Percentiles rank a stretch among this genome's conserved stretches.
These are phyloP conservation scores for Mionectes macconnelli DNA, from an alignment of 2,113 vertebrate species.

Conservation along the genomic window DNA sequence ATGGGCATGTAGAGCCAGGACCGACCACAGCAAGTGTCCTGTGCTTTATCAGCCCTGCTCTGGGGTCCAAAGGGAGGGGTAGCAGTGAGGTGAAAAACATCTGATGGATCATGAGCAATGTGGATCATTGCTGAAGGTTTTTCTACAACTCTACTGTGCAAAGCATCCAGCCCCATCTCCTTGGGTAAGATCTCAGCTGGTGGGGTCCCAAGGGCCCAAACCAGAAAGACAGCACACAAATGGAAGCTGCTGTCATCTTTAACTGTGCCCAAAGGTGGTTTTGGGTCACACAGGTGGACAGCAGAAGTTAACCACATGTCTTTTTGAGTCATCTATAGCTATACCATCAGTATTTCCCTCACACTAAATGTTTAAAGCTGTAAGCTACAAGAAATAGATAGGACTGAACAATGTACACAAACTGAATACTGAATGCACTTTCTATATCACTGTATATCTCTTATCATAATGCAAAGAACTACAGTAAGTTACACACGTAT, in stretches of 20 bases:
- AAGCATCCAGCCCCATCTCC: accelerated
- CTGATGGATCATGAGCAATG: neutral
- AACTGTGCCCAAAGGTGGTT: neutral
- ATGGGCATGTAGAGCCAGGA: neutral
- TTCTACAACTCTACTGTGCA: neutral
- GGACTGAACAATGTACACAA: neutral
- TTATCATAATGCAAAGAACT: neutral
- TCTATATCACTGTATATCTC: neutral
- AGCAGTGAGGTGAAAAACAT: accelerated
- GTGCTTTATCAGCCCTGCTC: neutral
- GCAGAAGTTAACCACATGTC: neutral
- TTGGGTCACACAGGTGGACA: neutral
- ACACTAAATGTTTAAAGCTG: neutral
- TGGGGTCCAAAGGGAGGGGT: accelerated
- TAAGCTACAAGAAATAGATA: neutral
- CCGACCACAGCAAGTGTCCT: accelerated
- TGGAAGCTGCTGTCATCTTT: neutral
- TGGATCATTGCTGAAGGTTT: neutral
- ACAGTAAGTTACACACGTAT: neutral
- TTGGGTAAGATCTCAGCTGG: neutral
- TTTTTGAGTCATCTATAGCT: neutral
- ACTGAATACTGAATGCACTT: neutral
- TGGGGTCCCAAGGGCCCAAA: accelerated
- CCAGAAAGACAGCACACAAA: neutral
- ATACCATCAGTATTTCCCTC: neutral